These are phyloP conservation scores for Chionoecetes opilio DNA, from an alignment of 1,140 invertebrate genomes.

Conservation along the genomic window DNA sequence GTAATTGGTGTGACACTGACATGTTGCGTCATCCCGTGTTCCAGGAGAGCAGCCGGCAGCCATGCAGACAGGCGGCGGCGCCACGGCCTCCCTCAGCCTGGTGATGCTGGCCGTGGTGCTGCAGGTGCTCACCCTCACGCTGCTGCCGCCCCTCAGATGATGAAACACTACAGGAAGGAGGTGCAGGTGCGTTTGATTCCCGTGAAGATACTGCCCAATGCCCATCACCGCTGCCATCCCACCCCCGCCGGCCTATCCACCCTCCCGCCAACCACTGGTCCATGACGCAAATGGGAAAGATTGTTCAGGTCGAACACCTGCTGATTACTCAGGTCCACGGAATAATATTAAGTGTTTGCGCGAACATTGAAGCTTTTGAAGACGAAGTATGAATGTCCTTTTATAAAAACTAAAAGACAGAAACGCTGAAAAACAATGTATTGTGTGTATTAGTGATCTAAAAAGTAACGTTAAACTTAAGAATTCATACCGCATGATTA, in stretches of 20 bases:
- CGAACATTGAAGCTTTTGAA: background rate
- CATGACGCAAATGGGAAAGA: background rate
- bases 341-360: background rate
- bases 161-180: constrained; percentile 8
- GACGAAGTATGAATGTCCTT: background rate
- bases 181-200: background rate
- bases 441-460: too few species aligned
- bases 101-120: constrained; percentile 12
- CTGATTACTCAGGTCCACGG: background rate
- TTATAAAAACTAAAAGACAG: background rate
- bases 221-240: background rate
- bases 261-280: background rate
- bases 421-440: background rate
- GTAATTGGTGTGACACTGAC: background rate
- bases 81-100: constrained; percentile 34
- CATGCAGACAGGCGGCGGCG: constrained; percentile 64
- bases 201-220: background rate
- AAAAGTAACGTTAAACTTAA: too few species aligned
- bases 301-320: background rate
- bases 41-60: constrained; percentile 73
- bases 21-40: background rate
- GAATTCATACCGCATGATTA: background rate
- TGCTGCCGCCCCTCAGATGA: constrained; percentile 48
- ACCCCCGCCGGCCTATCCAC: background rate
- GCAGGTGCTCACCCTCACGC: constrained; percentile 19